Evolutionary conservation across 2,113 vertebrate species (phyloP).

Genomic region (Varanus salvator): DNA sequence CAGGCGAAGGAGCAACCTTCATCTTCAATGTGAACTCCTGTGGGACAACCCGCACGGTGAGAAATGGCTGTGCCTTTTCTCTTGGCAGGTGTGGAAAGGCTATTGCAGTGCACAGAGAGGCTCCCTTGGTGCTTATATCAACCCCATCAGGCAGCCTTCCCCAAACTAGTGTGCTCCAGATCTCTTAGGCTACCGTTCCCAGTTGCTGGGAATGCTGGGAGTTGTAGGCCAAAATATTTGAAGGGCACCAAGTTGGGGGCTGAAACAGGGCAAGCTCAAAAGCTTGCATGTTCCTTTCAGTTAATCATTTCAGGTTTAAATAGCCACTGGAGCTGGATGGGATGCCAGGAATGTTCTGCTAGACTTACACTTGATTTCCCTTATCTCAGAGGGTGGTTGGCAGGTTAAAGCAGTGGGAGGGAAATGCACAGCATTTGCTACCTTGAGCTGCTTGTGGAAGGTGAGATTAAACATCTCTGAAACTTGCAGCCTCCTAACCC

Average conservation of each 20-base stretch:
- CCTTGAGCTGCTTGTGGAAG: not conserved
- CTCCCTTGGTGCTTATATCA: no score
- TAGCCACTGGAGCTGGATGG: not conserved
- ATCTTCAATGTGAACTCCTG: slow-evolving; percentile 55
- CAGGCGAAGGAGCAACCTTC: slow-evolving; percentile 61
- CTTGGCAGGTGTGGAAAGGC: not conserved
- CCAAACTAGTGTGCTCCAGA: not conserved
- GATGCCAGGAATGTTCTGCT: not conserved
- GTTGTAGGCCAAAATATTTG: no score
- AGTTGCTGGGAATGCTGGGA: not conserved
- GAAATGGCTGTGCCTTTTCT: not conserved
- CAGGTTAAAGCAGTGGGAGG: not conserved
- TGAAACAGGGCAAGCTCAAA: not conserved
- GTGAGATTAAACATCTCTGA: not conserved
- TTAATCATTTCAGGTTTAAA: not conserved
- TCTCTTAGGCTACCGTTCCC: not conserved
- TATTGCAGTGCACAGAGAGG: no score
- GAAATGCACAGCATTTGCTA: not conserved
- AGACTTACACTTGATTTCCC: no score
- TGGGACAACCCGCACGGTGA: slow-evolving; percentile 68
- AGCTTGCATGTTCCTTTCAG: not conserved
- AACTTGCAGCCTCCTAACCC: not conserved
- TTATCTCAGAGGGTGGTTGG: not conserved
- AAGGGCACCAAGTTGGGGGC: not conserved
- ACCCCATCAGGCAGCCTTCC: not conserved